Percentiles rank a stretch among this genome's conserved stretches.
These are phyloP conservation scores for Oreotrochilus melanogaster DNA, from an alignment of 2,113 vertebrate species.

Conservation along the genomic window DNA sequence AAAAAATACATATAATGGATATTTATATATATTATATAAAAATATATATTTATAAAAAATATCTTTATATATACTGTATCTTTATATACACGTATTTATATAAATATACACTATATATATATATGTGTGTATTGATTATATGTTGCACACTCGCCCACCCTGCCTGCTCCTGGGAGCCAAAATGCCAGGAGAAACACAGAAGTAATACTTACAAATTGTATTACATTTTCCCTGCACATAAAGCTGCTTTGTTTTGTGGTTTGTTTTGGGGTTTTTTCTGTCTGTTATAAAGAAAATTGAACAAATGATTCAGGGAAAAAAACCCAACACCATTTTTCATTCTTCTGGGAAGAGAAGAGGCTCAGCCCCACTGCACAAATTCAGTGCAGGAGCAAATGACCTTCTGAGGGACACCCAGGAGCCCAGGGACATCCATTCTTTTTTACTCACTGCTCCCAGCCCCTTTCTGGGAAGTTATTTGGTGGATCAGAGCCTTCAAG, in stretches of 20 bases:
- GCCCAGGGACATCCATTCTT: neutral
- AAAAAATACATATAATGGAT: no score
- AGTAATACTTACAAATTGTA: neutral
- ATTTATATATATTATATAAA: no score
- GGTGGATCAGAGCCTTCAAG: neutral
- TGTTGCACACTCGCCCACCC: rapidly evolving
- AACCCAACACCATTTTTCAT: rapidly evolving
- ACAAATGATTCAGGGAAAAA: neutral
- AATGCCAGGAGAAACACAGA: rapidly evolving
- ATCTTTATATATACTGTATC: no score
- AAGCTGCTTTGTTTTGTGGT: neutral
- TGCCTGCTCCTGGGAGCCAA: rapidly evolving
- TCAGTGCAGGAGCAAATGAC: neutral
- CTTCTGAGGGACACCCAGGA: neutral
- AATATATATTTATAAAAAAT: no score
- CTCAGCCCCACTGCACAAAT: neutral
- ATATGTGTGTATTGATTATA: no score
- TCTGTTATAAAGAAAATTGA: neutral
- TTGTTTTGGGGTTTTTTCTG: rapidly evolving
- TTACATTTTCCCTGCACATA: neutral
- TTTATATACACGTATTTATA: no score
- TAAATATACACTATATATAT: no score
- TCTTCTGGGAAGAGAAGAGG: neutral
- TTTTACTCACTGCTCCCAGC: neutral
- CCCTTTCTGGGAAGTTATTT: neutral